Percentiles rank a stretch among this genome's conserved stretches.
Evolutionary conservation across 1,140 invertebrate genomes (phyloP).

Genomic region (Charaxes varanes): DNA sequence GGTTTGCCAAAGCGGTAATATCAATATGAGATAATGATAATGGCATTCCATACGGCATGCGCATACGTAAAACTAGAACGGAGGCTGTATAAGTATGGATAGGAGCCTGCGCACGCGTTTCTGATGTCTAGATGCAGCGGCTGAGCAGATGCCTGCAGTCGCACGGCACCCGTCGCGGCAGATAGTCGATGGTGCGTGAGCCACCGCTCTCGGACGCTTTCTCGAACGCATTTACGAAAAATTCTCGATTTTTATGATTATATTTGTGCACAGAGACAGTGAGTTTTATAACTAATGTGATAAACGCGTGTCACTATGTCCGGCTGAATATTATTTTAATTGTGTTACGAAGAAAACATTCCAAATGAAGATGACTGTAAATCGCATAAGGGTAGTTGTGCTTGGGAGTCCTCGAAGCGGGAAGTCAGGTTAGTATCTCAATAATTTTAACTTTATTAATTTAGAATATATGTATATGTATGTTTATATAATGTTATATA

Average conservation of each 20-base stretch:
- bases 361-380: constrained; percentile 75
- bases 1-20: constrained; percentile 15
- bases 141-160: constrained; percentile 44
- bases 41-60: constrained; percentile 36
- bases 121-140: constrained; percentile 28
- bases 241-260: constrained; percentile 19
- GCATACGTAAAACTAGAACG: constrained; percentile 42
- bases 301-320: constrained; percentile 33
- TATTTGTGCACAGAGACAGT: constrained; percentile 39
- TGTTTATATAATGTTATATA: too few relatives aligned
- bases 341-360: constrained; percentile 42
- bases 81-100: constrained; percentile 32
- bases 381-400: constrained; percentile 82
- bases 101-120: constrained; percentile 49
- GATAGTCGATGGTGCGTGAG: constrained; percentile 31
- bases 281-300: constrained; percentile 31
- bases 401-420: constrained; percentile 80
- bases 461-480: too few relatives aligned
- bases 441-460: neutral
- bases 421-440: constrained; percentile 79
- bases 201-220: constrained; percentile 28
- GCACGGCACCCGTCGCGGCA: constrained; percentile 50
- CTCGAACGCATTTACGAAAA: constrained; percentile 62
- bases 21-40: constrained; percentile 33
- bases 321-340: constrained; percentile 29